These are phyloP conservation scores for Centropristis striata DNA, from an alignment of 2,113 vertebrate species.

Conservation along the genomic window DNA sequence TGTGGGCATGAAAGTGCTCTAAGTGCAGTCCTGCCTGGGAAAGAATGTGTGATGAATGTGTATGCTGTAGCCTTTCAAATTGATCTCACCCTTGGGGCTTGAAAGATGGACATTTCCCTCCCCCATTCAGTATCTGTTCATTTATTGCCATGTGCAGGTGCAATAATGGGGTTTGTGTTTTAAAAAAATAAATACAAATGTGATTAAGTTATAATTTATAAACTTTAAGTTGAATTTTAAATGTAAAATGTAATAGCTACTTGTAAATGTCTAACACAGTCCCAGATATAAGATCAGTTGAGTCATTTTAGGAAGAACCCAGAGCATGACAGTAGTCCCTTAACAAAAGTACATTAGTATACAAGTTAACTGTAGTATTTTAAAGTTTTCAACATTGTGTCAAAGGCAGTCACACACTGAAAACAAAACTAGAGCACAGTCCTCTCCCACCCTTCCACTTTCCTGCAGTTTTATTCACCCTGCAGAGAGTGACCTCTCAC, in stretches of 20 bases:
- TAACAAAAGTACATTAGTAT: neutral
- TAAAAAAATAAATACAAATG: neutral
- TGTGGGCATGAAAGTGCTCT: slow-evolving; percentile 29
- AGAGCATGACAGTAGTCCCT: neutral
- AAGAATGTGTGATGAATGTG: slow-evolving; percentile 12
- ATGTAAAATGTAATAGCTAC: neutral
- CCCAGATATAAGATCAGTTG: neutral
- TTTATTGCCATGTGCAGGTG: neutral
- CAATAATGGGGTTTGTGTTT: neutral
- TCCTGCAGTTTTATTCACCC: slow-evolving; percentile 20
- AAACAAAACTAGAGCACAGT: neutral
- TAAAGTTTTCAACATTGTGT: neutral
- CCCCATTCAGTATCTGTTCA: slow-evolving; percentile 1
- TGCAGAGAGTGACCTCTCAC: slow-evolving; percentile 36
- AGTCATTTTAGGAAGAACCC: neutral
- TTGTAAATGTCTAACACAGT: too few relatives aligned
- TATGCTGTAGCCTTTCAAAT: slow-evolving; percentile 29
- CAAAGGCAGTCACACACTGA: neutral
- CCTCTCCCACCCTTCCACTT: slow-evolving; percentile 19
- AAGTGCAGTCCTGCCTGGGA: slow-evolving; percentile 10
- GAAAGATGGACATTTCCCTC: slow-evolving; percentile 1
- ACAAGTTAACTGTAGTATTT: neutral
- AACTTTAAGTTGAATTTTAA: neutral
- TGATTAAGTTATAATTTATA: neutral
- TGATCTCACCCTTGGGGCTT: slow-evolving; percentile 30